Evolutionary conservation across 2,888 invertebrate species (phyloP), one percentile per base, ranked within the genome.

Genomic region (Conchocele bisecta): DNA sequence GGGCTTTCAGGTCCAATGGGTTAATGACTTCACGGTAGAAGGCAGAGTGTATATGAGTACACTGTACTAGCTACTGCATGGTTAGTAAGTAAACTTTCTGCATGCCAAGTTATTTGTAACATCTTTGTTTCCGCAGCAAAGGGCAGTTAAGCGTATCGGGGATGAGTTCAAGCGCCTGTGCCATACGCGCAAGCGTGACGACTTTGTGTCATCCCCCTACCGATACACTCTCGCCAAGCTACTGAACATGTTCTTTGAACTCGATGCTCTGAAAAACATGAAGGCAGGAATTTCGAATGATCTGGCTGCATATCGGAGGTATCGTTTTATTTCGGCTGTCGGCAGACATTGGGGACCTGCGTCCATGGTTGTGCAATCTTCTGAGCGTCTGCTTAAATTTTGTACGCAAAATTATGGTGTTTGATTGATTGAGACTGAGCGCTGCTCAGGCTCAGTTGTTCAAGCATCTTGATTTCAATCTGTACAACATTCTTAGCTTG

Each of bases 211-310:
- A 0, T 98, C 98, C 91, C 98, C 99, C 0, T 99, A 99, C 91
- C 93, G 99, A n/a, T 92, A 99, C 51, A 99, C 98, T 0, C 93
- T 99, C 50, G 99, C 98, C 71, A 98, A 98, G 93, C 98, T 99
- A 85, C 97, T 99, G 68, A 99, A 99, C 91, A 99, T 99, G 99
- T 99, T 99, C 93, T 98, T 98, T 7, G 98, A 99, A 15, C 92
- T 99, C 26, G 99, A 99, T 91, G 99, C 99, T 90, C 92, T 99
- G n/a, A 99, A 99, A 92, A 99, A 99, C 91, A 99, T 99, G 98
- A 99, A 99, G 92, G 98, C 98, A 0, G 98, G 98, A 77, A 98
- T 99, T 0, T 99, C 99, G 92, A 99, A 99, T 91, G 99, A 99
- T 91, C 99, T 99, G 90, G 98, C 99, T 2, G 98, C 98, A 0